Base-by-base conservation (phyloP, 2,797 vertebrate genomes). In the Sebastes vulpes region DNA sequence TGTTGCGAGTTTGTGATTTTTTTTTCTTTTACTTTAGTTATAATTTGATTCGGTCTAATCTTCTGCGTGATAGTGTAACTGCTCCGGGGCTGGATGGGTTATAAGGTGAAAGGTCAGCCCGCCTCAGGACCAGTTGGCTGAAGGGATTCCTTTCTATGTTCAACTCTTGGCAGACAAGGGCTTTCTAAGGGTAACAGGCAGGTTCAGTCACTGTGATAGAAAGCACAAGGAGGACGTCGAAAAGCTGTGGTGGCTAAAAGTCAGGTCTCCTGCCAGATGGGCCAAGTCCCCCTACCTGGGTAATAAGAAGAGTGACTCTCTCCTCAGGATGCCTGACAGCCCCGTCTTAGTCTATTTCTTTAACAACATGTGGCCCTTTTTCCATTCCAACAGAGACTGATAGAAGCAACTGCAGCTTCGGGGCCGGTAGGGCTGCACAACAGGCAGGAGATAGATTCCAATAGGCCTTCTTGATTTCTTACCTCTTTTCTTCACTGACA, bases 321-420 rank as follows among this genome's bases (percentile, higher is more conserved):
- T 86, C 80, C 68, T 76, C 75, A 71, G 89, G 86, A 90, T 10
- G 50, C 67, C 80, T 83, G 89, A 85, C 88, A 83, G 75, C 73
- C 59, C 42, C 21, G 52, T 85, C 85, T 84, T 88, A 77, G 82
- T 87, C 81, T 65, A 92, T 90, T 91, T 90, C 88, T 93, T 84
- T 89, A 89, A 91, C 90, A 89, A 87, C 84, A 89, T 91, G 84
- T 53, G 75, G 87, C 50, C 79, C 61, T 50, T 90, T 90, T 91
- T 87, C 85, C 69, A 86, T 88, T 85, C 75, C 67, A 73, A 77
- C 75, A 57, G 73, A 89, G 81, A 82, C 77, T 70, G 82, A 92
- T 91, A 70, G 85, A 77, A 76, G 65, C 46, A 78, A 50, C 72
- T 75, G 48, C 48, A 76, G 73, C 58, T 82, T 72, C 2, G 14